Base-by-base conservation (phyloP, 2,113 vertebrate genomes). In the Melanotaenia duboulayi region DNA sequence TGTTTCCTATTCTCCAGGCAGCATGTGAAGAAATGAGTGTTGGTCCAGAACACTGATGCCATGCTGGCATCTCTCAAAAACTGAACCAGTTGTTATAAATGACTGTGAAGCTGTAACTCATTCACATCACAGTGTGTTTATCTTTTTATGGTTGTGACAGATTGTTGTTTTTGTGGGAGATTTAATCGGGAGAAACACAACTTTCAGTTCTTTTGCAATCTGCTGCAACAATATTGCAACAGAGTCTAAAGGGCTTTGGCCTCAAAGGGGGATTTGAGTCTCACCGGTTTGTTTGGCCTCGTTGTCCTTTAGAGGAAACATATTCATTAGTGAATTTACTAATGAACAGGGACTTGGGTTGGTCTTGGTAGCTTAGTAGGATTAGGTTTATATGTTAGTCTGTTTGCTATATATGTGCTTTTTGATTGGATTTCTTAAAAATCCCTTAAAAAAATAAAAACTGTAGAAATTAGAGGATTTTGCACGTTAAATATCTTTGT, bases 221-320 rank as follows among this genome's bases (percentile, higher is more conserved):
- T 8, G 2, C n/a, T 60, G 78, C 78, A 83, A 83, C 60, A 46
- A 48, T 39, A 82, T 62, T 60, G 54, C 77, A 78, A 73, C 79
- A 76, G 68, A 48, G 35, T 28, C 24, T 23, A 35, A 63, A 37
- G 54, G 50, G 11, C 50, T 40, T 9, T 10, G 22, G 65, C 46
- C 70, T 28, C 28, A 28, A 28, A 28, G 28, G 28, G 28, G 54
- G 60, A 61, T 58, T 63, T 55, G 51, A 58, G 35, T n/a, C 48
- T 71, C 81, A 88, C 78, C 71, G 74, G 71, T 76, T 50, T 63
- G 24, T 74, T 80, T 65, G 51, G 67, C 54, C 61, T 64, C 55
- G 60, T 20, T 55, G 44, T 63, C 64, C 44, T 65, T 75, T 55
- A 50, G 44, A 58, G 37, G 14, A 7, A 72, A 57, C n/a, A 28